Evolutionary conservation across 2,888 invertebrate genomes (phyloP).

Genomic region (Tineola bisselliella): DNA sequence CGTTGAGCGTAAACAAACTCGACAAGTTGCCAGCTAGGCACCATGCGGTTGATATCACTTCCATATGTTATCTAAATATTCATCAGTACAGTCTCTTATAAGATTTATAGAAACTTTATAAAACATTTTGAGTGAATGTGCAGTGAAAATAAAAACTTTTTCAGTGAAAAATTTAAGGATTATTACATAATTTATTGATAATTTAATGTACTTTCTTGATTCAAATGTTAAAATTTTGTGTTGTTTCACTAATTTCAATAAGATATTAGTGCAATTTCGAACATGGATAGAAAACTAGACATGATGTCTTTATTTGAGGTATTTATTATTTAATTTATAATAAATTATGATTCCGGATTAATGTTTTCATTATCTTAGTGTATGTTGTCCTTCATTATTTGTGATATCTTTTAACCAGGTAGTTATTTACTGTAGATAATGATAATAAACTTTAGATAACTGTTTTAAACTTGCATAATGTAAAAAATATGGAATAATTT

Average conservation of each 20-base stretch:
- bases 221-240: constrained; percentile 1
- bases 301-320: constrained; percentile 62
- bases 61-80: constrained; percentile 50
- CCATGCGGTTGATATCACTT: constrained; percentile 52
- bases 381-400: background rate
- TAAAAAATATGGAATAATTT: background rate
- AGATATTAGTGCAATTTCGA: background rate
- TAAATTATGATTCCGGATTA: background rate
- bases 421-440: constrained; percentile 1
- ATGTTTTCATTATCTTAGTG: background rate
- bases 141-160: background rate
- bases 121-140: background rate
- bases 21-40: constrained; percentile 53
- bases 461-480: background rate
- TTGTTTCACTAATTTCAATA: background rate
- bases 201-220: background rate
- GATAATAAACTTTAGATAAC: background rate
- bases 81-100: constrained; percentile 20
- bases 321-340: constrained; percentile 18
- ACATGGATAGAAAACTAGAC: constrained; percentile 63
- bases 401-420: constrained; percentile 6
- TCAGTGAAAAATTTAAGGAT: background rate
- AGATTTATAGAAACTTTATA: background rate
- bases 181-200: background rate
- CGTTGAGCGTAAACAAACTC: constrained; percentile 19